Percentiles rank a stretch among this genome's conserved stretches.
Evolutionary conservation across 2,113 vertebrate genomes (phyloP).

Genomic region (Notechis scutatus): DNA sequence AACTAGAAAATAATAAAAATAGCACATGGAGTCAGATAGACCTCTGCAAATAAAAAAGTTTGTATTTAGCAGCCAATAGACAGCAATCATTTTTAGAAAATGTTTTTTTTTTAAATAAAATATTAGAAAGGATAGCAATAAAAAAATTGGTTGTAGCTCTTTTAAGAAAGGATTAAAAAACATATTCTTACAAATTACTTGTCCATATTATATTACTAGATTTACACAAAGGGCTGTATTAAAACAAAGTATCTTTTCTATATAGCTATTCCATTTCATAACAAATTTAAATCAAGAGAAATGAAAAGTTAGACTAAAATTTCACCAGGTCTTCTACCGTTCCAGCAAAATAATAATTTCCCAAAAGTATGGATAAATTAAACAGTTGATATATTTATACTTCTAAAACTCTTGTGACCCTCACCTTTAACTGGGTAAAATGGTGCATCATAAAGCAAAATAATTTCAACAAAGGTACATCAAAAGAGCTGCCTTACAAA

Average conservation of each 20-base stretch:
- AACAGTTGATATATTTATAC: neutral
- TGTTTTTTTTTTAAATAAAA: neutral
- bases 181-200: too few relatives aligned
- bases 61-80: neutral
- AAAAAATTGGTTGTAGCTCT: neutral
- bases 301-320: neutral
- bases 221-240: neutral
- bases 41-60: neutral
- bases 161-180: neutral
- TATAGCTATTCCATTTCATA: neutral
- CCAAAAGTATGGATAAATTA: neutral
- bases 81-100: neutral
- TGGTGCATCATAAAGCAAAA: neutral
- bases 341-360: neutral
- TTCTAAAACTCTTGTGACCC: neutral
- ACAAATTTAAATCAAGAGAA: neutral
- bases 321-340: neutral
- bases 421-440: neutral
- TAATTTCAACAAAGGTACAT: neutral
- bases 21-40: neutral
- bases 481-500: neutral
- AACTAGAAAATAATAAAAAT: neutral
- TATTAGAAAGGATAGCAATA: neutral
- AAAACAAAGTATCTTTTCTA: neutral
- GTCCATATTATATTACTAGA: neutral